Evolutionary conservation across 2,888 invertebrate genomes (phyloP).

Genomic region (Macaria notata): DNA sequence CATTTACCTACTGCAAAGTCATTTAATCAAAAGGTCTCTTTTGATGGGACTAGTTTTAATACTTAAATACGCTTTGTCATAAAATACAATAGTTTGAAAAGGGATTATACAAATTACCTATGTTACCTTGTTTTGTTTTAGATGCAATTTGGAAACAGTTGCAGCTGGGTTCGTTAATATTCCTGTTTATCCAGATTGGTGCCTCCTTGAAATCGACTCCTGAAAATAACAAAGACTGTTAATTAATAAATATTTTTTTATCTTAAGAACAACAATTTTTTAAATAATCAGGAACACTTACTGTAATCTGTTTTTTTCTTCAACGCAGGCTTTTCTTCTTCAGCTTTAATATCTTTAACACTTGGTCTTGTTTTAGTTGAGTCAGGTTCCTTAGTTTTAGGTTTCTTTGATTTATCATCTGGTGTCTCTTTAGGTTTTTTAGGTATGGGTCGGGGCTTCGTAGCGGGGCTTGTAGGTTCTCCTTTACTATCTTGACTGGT

Average conservation of each 20-base stretch:
- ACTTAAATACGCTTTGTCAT: too few species aligned
- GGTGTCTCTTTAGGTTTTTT: constrained; percentile 3
- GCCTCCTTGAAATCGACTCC: constrained; percentile 41
- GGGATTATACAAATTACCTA: constrained; percentile 1
- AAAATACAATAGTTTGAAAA: too few species aligned
- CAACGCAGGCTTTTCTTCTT: background rate
- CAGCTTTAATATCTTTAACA: constrained; percentile 6
- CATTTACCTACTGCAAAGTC: too few species aligned
- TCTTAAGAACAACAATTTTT: too few species aligned
- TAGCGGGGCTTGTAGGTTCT: background rate
- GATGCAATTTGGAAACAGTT: constrained; percentile 20
- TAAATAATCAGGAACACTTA: constrained; percentile 27
- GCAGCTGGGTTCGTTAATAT: constrained; percentile 37
- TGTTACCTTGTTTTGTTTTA: constrained; percentile 11
- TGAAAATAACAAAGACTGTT: constrained; percentile 14
- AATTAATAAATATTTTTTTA: background rate
- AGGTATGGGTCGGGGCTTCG: background rate
- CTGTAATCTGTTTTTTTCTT: constrained; percentile 40
- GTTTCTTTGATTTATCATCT: background rate
- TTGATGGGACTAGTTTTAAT: too few species aligned
- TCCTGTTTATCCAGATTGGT: constrained; percentile 40
- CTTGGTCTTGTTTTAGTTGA: constrained; percentile 16
- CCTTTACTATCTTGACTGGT: background rate
- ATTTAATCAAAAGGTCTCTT: too few species aligned
- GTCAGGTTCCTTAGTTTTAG: constrained; percentile 2